These are phyloP conservation scores for Troglohyphantes excavatus DNA, from an alignment of 2,888 invertebrate genomes.

Conservation along the genomic window DNA sequence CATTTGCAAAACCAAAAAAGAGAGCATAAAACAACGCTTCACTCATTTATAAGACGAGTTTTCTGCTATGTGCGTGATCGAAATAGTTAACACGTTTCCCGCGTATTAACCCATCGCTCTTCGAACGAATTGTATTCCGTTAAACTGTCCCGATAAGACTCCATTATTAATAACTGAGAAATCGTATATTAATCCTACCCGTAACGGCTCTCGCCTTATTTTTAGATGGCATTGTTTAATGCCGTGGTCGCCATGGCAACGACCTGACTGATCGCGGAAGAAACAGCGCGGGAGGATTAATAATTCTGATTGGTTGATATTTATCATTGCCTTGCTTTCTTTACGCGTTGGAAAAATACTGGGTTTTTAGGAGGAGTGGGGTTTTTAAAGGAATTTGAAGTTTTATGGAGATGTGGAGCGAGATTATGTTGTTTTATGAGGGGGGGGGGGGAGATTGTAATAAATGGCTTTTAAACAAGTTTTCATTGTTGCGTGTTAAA, in stretches of 20 bases:
- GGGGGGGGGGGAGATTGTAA: no score
- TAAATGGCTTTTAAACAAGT: no score
- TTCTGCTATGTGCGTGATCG: conserved; percentile 38
- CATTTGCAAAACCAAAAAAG: no score
- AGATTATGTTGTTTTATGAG: no score
- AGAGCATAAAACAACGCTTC: neutral
- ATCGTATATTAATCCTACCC: conserved; percentile 64
- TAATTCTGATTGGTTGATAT: conserved; percentile 50
- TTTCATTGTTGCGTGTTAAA: no score
- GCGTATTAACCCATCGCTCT: conserved; percentile 47
- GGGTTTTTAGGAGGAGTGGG: neutral
- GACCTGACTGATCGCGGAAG: conserved; percentile 67
- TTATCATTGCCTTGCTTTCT: conserved; percentile 31
- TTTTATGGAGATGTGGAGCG: no score
- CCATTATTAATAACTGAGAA: conserved; percentile 60
- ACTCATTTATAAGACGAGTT: conserved; percentile 33
- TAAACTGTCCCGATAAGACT: conserved; percentile 55
- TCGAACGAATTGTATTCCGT: conserved; percentile 54
- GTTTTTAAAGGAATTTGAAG: no score
- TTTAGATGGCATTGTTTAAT: conserved; percentile 74
- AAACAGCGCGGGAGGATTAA: conserved; percentile 66
- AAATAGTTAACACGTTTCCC: conserved; percentile 48
- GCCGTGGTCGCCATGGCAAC: conserved; percentile 55
- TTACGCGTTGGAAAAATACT: neutral
- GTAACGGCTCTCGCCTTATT: conserved; percentile 47